These are phyloP conservation scores for Pyrocoelia pectoralis DNA, from an alignment of 2,888 invertebrate species.

Conservation along the genomic window DNA sequence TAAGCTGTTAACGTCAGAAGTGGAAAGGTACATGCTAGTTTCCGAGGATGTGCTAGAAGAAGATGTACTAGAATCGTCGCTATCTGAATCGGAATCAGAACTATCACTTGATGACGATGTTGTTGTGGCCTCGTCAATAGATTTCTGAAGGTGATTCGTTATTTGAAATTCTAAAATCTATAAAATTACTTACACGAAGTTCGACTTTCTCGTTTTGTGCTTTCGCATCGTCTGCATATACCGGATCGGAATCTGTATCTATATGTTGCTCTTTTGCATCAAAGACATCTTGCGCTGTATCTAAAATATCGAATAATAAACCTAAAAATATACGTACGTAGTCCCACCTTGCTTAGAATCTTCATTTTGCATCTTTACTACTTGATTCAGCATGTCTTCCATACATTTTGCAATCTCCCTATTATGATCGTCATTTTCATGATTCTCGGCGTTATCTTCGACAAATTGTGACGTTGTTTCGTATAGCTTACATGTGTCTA, in stretches of 20 bases:
- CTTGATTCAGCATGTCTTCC: constrained; percentile 42
- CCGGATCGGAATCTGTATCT: constrained; percentile 53
- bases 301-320: no score
- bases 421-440: constrained; percentile 19
- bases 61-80: constrained; percentile 63
- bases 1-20: constrained; percentile 51
- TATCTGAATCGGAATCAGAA: constrained; percentile 62
- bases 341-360: constrained; percentile 22
- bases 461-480: constrained; percentile 21
- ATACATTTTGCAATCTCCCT: constrained; percentile 36
- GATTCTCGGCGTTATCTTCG: neutral
- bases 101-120: constrained; percentile 66
- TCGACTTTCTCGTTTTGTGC: constrained; percentile 6
- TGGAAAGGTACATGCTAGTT: constrained; percentile 52
- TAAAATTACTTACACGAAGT: constrained; percentile 2
- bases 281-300: no score
- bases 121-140: constrained; percentile 52
- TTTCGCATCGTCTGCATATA: constrained; percentile 24
- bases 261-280: no score
- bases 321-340: no score
- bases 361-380: constrained; percentile 35
- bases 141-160: constrained; percentile 36
- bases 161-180: neutral
- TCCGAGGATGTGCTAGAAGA: constrained; percentile 51
- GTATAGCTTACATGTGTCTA: constrained; percentile 50